These are phyloP conservation scores for Chromoteleia sp. DNA, from an alignment of 2,888 invertebrate species.

Conservation along the genomic window DNA sequence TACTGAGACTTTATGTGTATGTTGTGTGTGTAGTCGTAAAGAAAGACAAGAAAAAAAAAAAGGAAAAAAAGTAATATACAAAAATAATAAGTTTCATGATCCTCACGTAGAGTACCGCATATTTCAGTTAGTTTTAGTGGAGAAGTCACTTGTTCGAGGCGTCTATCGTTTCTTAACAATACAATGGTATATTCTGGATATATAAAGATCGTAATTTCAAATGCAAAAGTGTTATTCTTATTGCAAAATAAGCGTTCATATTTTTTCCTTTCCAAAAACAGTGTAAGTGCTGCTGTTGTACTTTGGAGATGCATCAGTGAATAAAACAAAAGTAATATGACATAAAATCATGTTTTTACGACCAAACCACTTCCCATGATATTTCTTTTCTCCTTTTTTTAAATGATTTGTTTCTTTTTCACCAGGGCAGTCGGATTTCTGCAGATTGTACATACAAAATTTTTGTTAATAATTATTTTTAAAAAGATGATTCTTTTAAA, in stretches of 20 bases:
- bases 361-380: slow-evolving; percentile 39
- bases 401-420: slow-evolving; percentile 22
- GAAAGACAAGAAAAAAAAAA: slow-evolving; percentile 74
- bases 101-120: slow-evolving; percentile 66
- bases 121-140: slow-evolving; percentile 67
- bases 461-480: no score
- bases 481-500: no score
- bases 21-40: slow-evolving; percentile 84
- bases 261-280: slow-evolving; percentile 73
- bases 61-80: slow-evolving; percentile 65
- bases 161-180: slow-evolving; percentile 64
- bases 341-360: slow-evolving; percentile 68
- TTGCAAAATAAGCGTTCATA: slow-evolving; percentile 54
- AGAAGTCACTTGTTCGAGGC: slow-evolving; percentile 50
- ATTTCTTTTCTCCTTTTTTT: slow-evolving; percentile 52
- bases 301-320: slow-evolving; percentile 75
- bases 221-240: slow-evolving; percentile 50
- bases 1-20: slow-evolving; percentile 83
- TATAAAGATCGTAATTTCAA: slow-evolving; percentile 56
- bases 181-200: slow-evolving; percentile 63
- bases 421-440: slow-evolving; percentile 43
- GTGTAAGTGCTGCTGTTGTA: slow-evolving; percentile 81
- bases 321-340: slow-evolving; percentile 80
- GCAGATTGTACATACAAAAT: no score
- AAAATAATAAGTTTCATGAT: slow-evolving; percentile 60